phyloP scores from a whole-genome alignment of 2,888 invertebrate genomes.

The Troides aeacus region DNA sequence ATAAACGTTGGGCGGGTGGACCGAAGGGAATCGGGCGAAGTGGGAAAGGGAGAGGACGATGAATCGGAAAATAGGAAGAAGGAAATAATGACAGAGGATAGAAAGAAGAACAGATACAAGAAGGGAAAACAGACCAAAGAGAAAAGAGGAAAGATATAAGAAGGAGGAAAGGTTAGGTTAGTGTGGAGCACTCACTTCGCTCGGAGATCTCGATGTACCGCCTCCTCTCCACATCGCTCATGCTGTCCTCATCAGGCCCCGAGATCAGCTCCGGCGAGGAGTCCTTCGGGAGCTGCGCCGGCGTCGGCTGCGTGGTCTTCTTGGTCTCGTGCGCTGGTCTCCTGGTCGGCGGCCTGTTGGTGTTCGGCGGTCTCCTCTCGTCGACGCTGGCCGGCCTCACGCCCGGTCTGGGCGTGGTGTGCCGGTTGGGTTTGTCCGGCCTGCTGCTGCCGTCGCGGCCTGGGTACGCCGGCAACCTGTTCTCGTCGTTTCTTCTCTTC shows the following conservation, averaged over 20 bases:
- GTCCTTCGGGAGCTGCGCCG: constrained; percentile 22
- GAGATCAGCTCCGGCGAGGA: constrained; percentile 47
- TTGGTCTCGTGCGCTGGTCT: constrained; percentile 34
- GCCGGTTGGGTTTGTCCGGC: constrained; percentile 16
- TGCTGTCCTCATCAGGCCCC: constrained; percentile 61
- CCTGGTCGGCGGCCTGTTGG: constrained; percentile 48
- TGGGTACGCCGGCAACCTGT: background rate
- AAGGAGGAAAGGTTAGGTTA: too few relatives aligned
- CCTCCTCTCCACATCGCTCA: constrained; percentile 54
- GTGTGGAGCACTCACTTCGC: constrained; percentile 47
- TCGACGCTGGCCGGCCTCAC: constrained; percentile 55
- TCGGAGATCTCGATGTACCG: constrained; percentile 57
- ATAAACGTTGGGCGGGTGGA: too few relatives aligned
- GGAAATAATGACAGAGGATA: too few relatives aligned
- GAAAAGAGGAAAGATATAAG: too few relatives aligned
- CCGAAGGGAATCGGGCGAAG: too few relatives aligned
- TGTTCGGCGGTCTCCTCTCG: constrained; percentile 56
- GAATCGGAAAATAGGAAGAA: too few relatives aligned
- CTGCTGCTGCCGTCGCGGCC: constrained; percentile 12
- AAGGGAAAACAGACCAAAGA: too few relatives aligned
- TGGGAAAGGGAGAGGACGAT: too few relatives aligned
- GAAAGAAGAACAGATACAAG: too few relatives aligned
- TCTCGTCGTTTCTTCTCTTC: constrained; percentile 5
- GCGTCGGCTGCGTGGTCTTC: constrained; percentile 35
- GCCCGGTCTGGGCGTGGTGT: constrained; percentile 49